phyloP scores from a whole-genome alignment of 2,888 invertebrate genomes.

The Protonemura montana region DNA sequence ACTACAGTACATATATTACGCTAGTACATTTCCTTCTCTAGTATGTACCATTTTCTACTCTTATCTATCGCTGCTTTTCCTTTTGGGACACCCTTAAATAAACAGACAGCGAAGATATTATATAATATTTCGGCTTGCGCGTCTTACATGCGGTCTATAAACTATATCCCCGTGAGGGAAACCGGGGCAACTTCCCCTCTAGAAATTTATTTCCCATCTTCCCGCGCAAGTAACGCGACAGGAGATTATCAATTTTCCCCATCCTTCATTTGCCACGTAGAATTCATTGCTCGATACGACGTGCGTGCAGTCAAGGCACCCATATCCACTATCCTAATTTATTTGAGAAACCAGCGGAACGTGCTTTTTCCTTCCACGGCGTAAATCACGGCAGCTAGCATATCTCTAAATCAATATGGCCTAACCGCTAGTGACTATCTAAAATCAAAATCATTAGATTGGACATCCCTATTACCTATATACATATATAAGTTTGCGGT shows the following conservation, averaged over 20 bases:
- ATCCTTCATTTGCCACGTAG: not conserved
- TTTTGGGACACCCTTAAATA: not conserved
- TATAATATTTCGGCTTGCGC: not conserved
- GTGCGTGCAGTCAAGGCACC: not conserved
- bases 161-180: not conserved
- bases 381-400: not conserved
- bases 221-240: not conserved
- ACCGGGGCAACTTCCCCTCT: not conserved
- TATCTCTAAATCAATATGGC: not conserved
- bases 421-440: not conserved
- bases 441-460: not conserved
- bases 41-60: not conserved
- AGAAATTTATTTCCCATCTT: not conserved
- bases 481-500: not conserved
- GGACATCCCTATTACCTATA: not conserved
- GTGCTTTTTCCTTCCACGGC: not conserved
- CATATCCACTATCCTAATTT: not conserved
- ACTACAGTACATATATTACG: not conserved
- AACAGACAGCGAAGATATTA: not conserved
- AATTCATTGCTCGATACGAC: not conserved
- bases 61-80: not conserved
- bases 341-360: not conserved
- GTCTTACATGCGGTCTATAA: constrained; percentile 12
- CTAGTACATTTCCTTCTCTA: not conserved
- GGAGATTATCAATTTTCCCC: constrained; percentile 4